These are phyloP conservation scores for Seriola aureovittata DNA, from an alignment of 2,113 vertebrate genomes.

Conservation along the genomic window DNA sequence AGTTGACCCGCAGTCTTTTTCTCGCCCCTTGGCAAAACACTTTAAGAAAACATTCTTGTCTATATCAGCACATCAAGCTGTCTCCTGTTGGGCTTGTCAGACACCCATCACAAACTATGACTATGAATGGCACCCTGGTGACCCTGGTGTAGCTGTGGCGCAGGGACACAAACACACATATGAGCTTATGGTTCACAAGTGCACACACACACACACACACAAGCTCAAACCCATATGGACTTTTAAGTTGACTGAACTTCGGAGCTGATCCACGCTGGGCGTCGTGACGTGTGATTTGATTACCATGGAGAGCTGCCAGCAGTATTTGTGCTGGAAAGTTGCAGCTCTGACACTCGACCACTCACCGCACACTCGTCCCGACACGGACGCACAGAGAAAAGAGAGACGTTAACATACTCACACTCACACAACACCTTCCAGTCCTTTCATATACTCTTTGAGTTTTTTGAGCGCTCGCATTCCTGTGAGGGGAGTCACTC, in stretches of 20 bases:
- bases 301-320: conserved; percentile 75
- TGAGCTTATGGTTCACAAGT: background rate
- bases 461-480: conserved; percentile 17
- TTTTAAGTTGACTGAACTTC: conserved; percentile 67
- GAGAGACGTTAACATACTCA: background rate
- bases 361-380: background rate
- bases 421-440: conserved; percentile 50
- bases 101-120: conserved; percentile 72
- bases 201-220: background rate
- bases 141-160: conserved; percentile 48
- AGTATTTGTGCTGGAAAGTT: conserved; percentile 61
- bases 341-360: conserved; percentile 44
- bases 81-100: conserved; percentile 77
- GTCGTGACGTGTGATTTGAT: conserved; percentile 73
- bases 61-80: conserved; percentile 76
- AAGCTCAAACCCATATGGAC: conserved; percentile 25
- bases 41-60: conserved; percentile 72
- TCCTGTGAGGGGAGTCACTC: conserved; percentile 62
- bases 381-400: background rate
- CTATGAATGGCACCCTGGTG: conserved; percentile 72
- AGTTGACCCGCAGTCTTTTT: conserved; percentile 25
- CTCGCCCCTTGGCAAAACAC: conserved; percentile 13
- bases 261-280: conserved; percentile 41
- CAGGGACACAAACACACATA: conserved; percentile 32
- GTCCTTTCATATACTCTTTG: conserved; percentile 40